phyloP scores from a whole-genome alignment of 2,797 vertebrate species.

The Streptopelia turtur region DNA sequence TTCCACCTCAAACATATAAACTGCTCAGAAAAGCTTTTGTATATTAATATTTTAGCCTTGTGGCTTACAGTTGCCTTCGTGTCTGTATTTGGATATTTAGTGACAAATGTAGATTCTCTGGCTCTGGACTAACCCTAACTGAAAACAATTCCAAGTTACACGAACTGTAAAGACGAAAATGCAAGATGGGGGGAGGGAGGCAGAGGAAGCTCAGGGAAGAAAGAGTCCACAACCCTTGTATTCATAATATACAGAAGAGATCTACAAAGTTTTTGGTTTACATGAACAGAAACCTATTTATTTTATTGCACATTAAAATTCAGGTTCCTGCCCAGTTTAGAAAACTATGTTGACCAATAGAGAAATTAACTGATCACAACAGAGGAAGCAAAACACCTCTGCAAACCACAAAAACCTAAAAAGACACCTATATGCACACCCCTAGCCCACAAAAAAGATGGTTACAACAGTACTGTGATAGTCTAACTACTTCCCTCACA shows the following conservation, averaged over 20 bases:
- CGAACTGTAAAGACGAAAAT: constrained; percentile 19
- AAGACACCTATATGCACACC: not conserved
- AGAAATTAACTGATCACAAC: not conserved
- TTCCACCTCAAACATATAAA: not conserved
- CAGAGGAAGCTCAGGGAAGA: not conserved
- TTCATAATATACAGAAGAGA: not conserved
- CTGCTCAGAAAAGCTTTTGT: not conserved
- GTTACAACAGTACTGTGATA: not conserved
- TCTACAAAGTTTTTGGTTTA: not conserved
- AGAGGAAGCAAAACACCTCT: not conserved
- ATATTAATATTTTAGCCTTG: constrained; percentile 3
- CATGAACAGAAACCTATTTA: not conserved
- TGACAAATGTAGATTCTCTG: constrained; percentile 26
- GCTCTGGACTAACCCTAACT: constrained; percentile 30
- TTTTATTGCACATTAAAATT: constrained; percentile 13
- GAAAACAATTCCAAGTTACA: constrained; percentile 40
- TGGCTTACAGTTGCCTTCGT: not conserved
- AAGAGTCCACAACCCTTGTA: constrained; percentile 14
- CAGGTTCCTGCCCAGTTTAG: not conserved
- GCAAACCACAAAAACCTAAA: not conserved
- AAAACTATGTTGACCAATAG: not conserved
- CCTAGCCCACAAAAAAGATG: not conserved
- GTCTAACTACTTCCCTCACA: not conserved
- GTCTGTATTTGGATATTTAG: constrained; percentile 50
- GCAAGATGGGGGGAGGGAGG: not conserved